Conservation (phyloP, 2,797 vertebrate species). For the Urosaurus nigricauda region DNA sequence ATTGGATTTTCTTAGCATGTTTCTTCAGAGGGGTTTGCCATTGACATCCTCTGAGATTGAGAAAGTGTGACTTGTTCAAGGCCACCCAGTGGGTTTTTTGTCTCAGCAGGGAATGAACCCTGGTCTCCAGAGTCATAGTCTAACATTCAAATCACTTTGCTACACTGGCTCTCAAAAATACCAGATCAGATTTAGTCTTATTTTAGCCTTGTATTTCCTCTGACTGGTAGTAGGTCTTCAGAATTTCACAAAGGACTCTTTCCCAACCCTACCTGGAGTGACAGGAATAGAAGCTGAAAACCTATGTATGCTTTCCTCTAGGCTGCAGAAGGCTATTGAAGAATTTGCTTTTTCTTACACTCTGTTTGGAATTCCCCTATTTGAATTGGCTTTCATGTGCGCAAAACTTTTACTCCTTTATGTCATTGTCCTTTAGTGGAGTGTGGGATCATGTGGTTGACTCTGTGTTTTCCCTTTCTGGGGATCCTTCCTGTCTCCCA, state of each 20-base stretch:
- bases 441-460: not conserved
- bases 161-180: too few relatives aligned
- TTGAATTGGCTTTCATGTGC: accelerated
- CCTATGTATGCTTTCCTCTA: too few relatives aligned
- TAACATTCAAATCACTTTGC: too few relatives aligned
- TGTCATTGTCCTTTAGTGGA: not conserved
- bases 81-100: too few relatives aligned
- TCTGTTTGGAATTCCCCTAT: not conserved
- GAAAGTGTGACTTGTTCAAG: too few relatives aligned
- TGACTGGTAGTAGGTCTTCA: not conserved
- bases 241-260: not conserved
- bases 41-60: too few relatives aligned
- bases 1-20: too few relatives aligned
- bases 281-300: not conserved
- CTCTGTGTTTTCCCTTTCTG: constrained; percentile 64
- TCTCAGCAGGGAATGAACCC: too few relatives aligned
- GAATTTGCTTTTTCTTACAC: accelerated
- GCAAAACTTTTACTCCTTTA: not conserved
- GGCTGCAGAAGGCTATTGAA: accelerated
- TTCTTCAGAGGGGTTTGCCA: too few relatives aligned
- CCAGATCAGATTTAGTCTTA: not conserved
- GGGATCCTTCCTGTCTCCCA: constrained; percentile 78
- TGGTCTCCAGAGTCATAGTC: too few relatives aligned
- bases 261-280: not conserved
- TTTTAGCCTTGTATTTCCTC: not conserved